Evolutionary conservation across 2,888 invertebrate species (phyloP), one percentile per base, ranked within the genome.

Genomic region (Tortricodes alternella): DNA sequence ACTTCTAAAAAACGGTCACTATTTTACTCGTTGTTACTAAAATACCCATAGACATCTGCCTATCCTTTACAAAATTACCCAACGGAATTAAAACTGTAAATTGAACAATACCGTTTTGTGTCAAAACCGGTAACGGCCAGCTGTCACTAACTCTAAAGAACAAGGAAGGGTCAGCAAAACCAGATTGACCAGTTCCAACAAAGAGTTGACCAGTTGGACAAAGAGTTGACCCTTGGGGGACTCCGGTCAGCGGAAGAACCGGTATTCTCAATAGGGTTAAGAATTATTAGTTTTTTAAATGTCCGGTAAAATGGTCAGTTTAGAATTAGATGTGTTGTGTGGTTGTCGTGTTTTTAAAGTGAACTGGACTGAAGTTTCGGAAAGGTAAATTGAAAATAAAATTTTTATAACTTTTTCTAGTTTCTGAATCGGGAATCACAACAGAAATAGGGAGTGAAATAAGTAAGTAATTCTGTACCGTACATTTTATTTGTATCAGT

Each of bases 151-250:
- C 65, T 70, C 66, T 70, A 81, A 80, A 82, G 79, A 78, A 76
- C 73, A 88, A 85, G 86, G 77, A 88, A 87, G 89, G 89, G 89
- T 89, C 89, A 89, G 78, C 65, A 44, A 64, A 87, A 89, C 88
- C 85, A 84, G 89, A 89, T 87, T 90, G 86, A 85, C 86, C 85
- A 85, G 85, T 85, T 77, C 79, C n/a, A 78, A 85, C 83, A 86
- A 85, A 83, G 71, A 52, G 39, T 11, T 43, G 44, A 35, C 73
- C 68, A 77, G 72, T 23, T 73, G 76, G 78, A 53, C 65, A 78
- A 76, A 81, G 71, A 66, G 67, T 64, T 87, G 87, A 89, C 89
- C 89, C 89, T 74, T 83, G 78, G 76, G 85, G 82, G 74, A 85
- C 83, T 78, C 85, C 85, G 87, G 86, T 85, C 87, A 88, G 67